Evolutionary conservation across 2,888 invertebrate species (phyloP).

Genomic region (Bellardia bayeri): DNA sequence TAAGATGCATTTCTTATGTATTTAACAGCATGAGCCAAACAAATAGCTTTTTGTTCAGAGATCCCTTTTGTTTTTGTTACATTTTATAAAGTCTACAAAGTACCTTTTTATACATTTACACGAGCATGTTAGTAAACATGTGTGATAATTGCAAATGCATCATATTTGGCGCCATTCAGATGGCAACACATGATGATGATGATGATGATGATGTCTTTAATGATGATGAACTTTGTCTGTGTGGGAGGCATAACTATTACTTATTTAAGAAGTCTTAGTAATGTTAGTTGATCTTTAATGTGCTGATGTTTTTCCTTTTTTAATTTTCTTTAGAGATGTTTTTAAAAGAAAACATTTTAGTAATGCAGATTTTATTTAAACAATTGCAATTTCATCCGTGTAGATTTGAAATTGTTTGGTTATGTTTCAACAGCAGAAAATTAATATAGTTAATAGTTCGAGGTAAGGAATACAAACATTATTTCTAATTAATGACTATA

Average conservation of each 20-base stretch:
- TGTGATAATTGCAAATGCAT: slow-evolving; percentile 53
- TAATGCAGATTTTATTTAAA: slow-evolving; percentile 44
- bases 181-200: slow-evolving; percentile 56
- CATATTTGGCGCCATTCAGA: slow-evolving; percentile 62
- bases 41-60: slow-evolving; percentile 35
- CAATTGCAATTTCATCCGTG: slow-evolving; percentile 9
- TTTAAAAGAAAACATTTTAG: slow-evolving; percentile 8
- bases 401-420: not conserved
- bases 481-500: not conserved
- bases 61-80: slow-evolving; percentile 46
- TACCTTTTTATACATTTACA: not conserved
- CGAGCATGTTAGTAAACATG: not conserved
- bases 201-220: slow-evolving; percentile 35
- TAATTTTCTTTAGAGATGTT: not conserved
- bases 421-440: not conserved
- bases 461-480: not conserved
- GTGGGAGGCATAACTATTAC: slow-evolving; percentile 24
- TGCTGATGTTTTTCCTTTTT: not conserved
- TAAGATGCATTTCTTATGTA: slow-evolving; percentile 71
- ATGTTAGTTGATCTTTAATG: slow-evolving; percentile 27
- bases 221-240: slow-evolving; percentile 43
- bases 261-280: slow-evolving; percentile 31
- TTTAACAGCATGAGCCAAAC: slow-evolving; percentile 64
- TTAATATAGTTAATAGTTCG: slow-evolving; percentile 1
- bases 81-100: slow-evolving; percentile 3